Evolutionary conservation across 2,113 vertebrate genomes (phyloP), one percentile per base, ranked within the genome.

Genomic region (Podilymbus podiceps): DNA sequence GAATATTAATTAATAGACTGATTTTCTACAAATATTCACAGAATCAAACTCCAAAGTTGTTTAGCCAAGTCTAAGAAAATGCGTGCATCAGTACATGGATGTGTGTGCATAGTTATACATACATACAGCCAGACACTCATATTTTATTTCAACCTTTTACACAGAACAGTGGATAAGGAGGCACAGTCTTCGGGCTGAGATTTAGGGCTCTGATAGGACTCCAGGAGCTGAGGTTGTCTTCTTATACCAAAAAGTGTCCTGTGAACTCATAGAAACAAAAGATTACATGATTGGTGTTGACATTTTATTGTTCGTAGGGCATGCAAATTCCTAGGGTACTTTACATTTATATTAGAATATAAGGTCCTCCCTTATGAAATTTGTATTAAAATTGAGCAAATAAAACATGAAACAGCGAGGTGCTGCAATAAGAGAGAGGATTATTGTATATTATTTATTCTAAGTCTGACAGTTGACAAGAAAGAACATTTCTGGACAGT

Each of bases 51-150:
- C 38, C 11, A 31, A 82, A 53, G 35, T 62, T 9, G 3, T 64
- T 83, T 50, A 80, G 7, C 13, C 9, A 67, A 63, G 42, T 42
- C 25, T 76, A 72, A 52, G 66, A 53, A 42, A 59, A 63, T 2
- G 3, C 64, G 7, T 28, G 13, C 11, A 16, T 20, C 30, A 2
- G 2, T 59, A 58, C 85, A 89, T 42, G 2, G 7, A 3, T 30
- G 13, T 40, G 15, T 28, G 9, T 63, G 52, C 10, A 21, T 12
- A 24, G 15, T 24, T 46, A 42, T 6, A 25, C 2, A 5, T 7
- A 16, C 0, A 1, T 21, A 49, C 9, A 90, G 27, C 35, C 3
- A 56, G 3, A 8, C 24, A 25, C 5, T 17, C 9, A 9, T 13
- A 8, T 15, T 40, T 22, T 6, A 40, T 1, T 1, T 69, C 40